Evolutionary conservation across 2,888 invertebrate genomes (phyloP), one percentile per base, ranked within the genome.

Genomic region (Eupithecia exiguata): DNA sequence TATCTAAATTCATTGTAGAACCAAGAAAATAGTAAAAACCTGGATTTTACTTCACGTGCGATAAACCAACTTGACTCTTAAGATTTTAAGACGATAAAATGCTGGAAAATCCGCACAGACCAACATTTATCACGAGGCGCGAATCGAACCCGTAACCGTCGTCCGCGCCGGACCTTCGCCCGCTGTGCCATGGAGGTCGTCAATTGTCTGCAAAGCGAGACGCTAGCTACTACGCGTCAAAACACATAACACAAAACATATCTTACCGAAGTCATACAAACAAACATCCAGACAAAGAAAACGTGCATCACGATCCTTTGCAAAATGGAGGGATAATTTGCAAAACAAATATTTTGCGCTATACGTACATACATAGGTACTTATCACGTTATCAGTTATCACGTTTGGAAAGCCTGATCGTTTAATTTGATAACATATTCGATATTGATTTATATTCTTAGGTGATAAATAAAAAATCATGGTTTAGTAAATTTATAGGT

Each of bases 311-410:
- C 85, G 82, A 84, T 79, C 72, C 38, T 82, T 83, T 75, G 78
- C 82, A 76, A 81, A 77, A 77, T 76, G 72, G 76, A 80, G 81
- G 80, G 82, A 78, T 86, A 86, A 91, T 88, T 83, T 69, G 77
- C 79, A 80, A 83, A 80, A 79, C 82, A 84, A 91, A 91, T 88
- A 88, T 87, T 88, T 83, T 83, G 68, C 43, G 71, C 76, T 69
- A 76, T 62, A 66, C 69, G 77, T 82, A 69, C 40, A 38, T 36
- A 21, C 21, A 43, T 14, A 30, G 2, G 14, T 18, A 18, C 16
- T 36, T 66, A 71, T 70, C 70, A 68, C 69, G 65, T 58, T 30
- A 30, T 30, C 30, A 30, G 30, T 30, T 69, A 71, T 70, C 74
- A 65, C 71, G 65, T 63, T 36, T 66, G 66, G 7, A 12, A 12